Conservation (phyloP, 2,888 invertebrate genomes). For the Eubasilissa splendida region DNA sequence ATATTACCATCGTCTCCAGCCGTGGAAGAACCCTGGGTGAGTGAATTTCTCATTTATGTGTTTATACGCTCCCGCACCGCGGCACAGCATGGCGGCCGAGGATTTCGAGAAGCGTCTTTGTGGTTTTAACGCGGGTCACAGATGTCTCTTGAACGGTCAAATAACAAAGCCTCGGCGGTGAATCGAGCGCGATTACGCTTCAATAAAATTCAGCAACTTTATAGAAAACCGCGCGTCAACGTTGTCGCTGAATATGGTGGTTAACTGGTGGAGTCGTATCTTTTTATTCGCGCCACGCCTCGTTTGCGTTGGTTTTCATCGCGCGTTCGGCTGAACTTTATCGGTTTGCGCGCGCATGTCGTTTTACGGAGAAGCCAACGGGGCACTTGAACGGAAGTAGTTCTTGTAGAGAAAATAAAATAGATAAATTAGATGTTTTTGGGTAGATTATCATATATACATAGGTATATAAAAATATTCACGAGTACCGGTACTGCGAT, state of each 20-base stretch:
- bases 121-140: constrained; percentile 2
- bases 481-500: no score
- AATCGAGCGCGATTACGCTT: neutral
- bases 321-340: constrained; percentile 23
- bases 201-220: neutral
- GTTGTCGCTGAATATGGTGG: neutral
- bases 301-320: constrained; percentile 6
- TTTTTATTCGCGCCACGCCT: constrained; percentile 33
- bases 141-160: neutral
- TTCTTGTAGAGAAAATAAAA: constrained; percentile 5
- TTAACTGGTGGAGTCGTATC: neutral
- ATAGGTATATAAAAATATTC: no score
- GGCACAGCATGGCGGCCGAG: constrained; percentile 18
- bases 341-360: constrained; percentile 31
- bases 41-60: constrained; percentile 55
- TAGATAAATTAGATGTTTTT: no score
- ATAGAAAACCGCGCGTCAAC: neutral
- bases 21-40: constrained; percentile 44
- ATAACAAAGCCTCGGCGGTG: neutral
- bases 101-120: neutral
- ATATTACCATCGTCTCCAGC: neutral
- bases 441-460: no score
- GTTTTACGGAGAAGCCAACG: neutral
- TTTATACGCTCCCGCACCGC: constrained; percentile 26
- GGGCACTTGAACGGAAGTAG: constrained; percentile 15